phyloP scores from a whole-genome alignment of 2,113 vertebrate species.

The Tringa solitaria region DNA sequence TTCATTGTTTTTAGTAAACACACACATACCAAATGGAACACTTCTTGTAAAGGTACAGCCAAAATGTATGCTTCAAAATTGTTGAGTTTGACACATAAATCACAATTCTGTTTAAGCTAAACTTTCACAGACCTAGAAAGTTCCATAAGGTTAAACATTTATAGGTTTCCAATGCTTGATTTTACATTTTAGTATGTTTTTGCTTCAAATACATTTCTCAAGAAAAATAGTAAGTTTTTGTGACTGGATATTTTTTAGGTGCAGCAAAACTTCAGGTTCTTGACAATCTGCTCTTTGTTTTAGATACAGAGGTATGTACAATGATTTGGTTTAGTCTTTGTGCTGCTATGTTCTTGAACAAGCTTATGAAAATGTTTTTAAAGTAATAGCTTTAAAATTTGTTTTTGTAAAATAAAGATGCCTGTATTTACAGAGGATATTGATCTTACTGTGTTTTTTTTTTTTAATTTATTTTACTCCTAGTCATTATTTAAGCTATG shows the following conservation, averaged over 20 bases:
- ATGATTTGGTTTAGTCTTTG: background rate
- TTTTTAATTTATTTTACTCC: background rate
- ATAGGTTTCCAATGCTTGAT: background rate
- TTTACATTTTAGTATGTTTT: background rate
- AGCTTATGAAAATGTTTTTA: background rate
- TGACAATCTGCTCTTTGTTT: conserved; percentile 85
- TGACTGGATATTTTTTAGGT: conserved; percentile 67
- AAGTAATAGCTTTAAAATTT: background rate
- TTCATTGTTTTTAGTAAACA: background rate
- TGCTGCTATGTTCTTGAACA: background rate
- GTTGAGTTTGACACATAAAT: background rate
- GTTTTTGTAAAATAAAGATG: background rate
- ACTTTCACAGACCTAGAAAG: background rate
- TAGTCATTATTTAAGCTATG: background rate
- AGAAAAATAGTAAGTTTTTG: background rate
- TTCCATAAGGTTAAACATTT: background rate
- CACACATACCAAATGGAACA: background rate
- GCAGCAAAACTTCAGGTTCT: conserved; percentile 85
- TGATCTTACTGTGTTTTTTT: background rate
- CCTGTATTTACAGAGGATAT: background rate
- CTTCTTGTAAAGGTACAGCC: background rate
- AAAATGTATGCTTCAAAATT: background rate
- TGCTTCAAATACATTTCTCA: background rate
- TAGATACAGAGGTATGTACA: conserved; percentile 84
- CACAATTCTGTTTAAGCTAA: background rate